Conservation (phyloP, 1,140 invertebrate species). For the Anoplophora glabripennis region DNA sequence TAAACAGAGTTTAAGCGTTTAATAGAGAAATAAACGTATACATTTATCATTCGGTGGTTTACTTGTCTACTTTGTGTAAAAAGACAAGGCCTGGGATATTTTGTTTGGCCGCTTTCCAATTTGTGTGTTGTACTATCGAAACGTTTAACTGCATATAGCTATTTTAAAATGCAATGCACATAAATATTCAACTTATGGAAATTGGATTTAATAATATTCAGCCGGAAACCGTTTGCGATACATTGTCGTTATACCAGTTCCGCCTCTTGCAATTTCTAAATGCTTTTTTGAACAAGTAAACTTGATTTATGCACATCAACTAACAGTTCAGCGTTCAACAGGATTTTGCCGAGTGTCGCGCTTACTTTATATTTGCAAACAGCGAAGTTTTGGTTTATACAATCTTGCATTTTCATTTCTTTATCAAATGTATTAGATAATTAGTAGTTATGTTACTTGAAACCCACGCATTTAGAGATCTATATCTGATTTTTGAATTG, state of each 20-base stretch:
- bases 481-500: no score
- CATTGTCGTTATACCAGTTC: slow-evolving; percentile 14
- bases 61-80: slow-evolving; percentile 33
- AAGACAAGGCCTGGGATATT: slow-evolving; percentile 33
- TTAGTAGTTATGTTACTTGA: no score
- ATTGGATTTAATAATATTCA: slow-evolving; percentile 29
- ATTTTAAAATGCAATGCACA: slow-evolving; percentile 32
- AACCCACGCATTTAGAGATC: no score
- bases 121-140: slow-evolving; percentile 35
- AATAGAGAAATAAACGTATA: slow-evolving; percentile 22
- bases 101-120: slow-evolving; percentile 42
- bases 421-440: no score
- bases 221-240: slow-evolving; percentile 18
- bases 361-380: no score
- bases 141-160: slow-evolving; percentile 32
- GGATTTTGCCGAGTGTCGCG: no score
- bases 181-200: slow-evolving; percentile 35
- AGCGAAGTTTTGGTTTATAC: no score
- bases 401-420: no score
- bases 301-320: slow-evolving; percentile 10
- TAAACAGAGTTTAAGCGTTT: slow-evolving; percentile 6
- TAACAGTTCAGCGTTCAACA: neutral
- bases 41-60: slow-evolving; percentile 41
- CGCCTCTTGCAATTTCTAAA: slow-evolving; percentile 14
- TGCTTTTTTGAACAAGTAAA: slow-evolving; percentile 8